Conservation (phyloP, 2,888 invertebrate genomes). For the Chouioia cunea region DNA sequence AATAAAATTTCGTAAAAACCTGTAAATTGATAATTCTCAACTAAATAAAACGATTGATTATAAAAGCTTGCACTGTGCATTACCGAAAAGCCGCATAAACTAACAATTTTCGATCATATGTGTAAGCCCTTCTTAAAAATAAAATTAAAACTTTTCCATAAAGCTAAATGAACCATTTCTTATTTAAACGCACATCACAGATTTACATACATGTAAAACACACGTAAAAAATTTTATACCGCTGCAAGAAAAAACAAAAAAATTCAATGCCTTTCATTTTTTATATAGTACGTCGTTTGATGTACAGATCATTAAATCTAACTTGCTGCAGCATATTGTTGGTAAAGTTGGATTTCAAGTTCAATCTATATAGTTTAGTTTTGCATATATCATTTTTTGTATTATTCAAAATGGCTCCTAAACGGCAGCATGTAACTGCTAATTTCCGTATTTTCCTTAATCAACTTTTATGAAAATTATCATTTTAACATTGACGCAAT, state of each 20-base stretch:
- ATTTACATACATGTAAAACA: slow-evolving; percentile 42
- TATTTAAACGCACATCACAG: slow-evolving; percentile 43
- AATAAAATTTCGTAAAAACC: not conserved
- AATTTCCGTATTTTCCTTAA: slow-evolving; percentile 23
- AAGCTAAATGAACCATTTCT: slow-evolving; percentile 17
- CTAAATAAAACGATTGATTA: not conserved
- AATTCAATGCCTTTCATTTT: slow-evolving; percentile 24
- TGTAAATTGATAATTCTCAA: not conserved
- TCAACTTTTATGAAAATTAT: slow-evolving; percentile 31
- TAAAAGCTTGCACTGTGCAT: not conserved
- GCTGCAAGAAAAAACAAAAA: slow-evolving; percentile 19
- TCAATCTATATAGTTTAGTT: slow-evolving; percentile 10
- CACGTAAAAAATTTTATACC: slow-evolving; percentile 19
- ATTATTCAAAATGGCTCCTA: slow-evolving; percentile 24
- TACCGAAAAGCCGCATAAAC: not conserved
- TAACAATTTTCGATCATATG: not conserved
- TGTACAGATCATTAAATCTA: slow-evolving; percentile 11
- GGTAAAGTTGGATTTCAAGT: slow-evolving; percentile 9
- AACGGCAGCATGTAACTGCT: slow-evolving; percentile 15
- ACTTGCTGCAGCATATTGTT: slow-evolving; percentile 22
- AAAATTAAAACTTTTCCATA: slow-evolving; percentile 9
- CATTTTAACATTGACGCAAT: slow-evolving; percentile 30
- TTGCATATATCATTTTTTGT: slow-evolving; percentile 6
- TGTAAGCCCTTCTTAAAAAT: not conserved
- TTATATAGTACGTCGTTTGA: slow-evolving; percentile 19